Base-by-base conservation (phyloP, 1,140 invertebrate genomes). In the Ruditapes philippinarum region DNA sequence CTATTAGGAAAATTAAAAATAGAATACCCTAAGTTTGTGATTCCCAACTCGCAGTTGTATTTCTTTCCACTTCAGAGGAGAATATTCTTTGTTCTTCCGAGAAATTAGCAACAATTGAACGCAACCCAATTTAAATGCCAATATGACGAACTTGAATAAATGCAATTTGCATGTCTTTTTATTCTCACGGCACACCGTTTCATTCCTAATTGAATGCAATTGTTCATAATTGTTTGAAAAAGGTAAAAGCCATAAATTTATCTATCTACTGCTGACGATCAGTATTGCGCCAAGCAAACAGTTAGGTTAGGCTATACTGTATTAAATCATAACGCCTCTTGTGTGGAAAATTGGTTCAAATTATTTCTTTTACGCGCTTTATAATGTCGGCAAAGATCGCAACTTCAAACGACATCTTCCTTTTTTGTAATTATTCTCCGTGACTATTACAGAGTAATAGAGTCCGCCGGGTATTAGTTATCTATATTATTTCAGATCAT, bases 341-440 rank as follows among this genome's bases (percentile, higher is more conserved):
- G 57, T 38, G 65, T 70, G 65, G 31, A 70, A 70, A 70, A 70
- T 70, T 70, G 65, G 65, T 70, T 38, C 14, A 70, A 70, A 70
- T 70, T 70, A 70, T 70, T 70, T 70, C 33, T 36, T 70, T 70
- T 28, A 38, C 65, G 65, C 65, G 36, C 14, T 38, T 70, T 70
- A 70, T 19, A 38, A 17, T 70, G 65, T 38, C 28, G 22, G 33
- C 2, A 22, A 28, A 70, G 28, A 70, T 70, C 1, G 14, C 9
- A 5, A 62, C 57, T 62, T 62, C 57, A 62, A 62, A 62, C 22
- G 57, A 28, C 57, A 2, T 5, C 3, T 62, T n/a, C 25, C 5
- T 5, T 62, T 62, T 62, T 62, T 62, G n/a, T 62, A 62, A 62
- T 62, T 62, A 62, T 62, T 62, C 14, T n/a, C 25, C 25, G 57